A percentile compares a stretch with the other conserved stretches of the same genome.
phyloP scores from a whole-genome alignment of 2,113 vertebrate species.

The Hepsetus odoe region DNA sequence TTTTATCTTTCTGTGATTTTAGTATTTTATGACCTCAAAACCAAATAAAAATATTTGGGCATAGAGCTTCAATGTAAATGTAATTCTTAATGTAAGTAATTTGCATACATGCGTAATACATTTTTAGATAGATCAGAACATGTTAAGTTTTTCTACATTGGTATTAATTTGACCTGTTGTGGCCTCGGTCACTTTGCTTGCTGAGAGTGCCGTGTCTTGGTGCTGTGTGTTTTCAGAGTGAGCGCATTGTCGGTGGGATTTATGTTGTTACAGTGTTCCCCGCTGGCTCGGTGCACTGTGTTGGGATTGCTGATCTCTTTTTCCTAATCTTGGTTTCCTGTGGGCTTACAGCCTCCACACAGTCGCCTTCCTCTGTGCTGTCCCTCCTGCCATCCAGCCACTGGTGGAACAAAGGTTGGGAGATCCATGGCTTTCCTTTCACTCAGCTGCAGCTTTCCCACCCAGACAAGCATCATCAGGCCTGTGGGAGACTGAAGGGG shows the following conservation, averaged over 20 bases:
- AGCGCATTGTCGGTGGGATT: constrained; percentile 46
- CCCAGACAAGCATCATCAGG: constrained; percentile 7
- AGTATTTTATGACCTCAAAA: no score
- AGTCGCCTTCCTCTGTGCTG: constrained; percentile 34
- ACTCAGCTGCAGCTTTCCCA: constrained; percentile 22
- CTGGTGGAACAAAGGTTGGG: constrained; percentile 41
- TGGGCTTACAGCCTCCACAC: constrained; percentile 51
- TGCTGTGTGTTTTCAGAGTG: constrained; percentile 29
- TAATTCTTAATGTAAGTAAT: no score
- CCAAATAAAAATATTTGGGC: no score
- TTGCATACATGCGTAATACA: no score
- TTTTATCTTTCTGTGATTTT: no score
- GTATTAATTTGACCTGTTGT: not conserved
- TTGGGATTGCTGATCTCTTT: constrained; percentile 56
- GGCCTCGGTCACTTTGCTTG: constrained; percentile 8
- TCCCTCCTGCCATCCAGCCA: constrained; percentile 25
- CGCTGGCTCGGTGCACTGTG: constrained; percentile 34
- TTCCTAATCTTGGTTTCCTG: constrained; percentile 51
- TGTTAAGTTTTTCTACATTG: not conserved
- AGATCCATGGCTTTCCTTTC: constrained; percentile 42
- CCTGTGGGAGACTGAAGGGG: not conserved
- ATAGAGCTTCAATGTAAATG: no score
- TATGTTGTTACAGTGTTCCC: constrained; percentile 18
- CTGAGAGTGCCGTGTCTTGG: constrained; percentile 24
- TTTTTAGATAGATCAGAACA: no score